Evolutionary conservation across 2,113 vertebrate species (phyloP), one percentile per base, ranked within the genome.

Genomic region (Penelope pileata): DNA sequence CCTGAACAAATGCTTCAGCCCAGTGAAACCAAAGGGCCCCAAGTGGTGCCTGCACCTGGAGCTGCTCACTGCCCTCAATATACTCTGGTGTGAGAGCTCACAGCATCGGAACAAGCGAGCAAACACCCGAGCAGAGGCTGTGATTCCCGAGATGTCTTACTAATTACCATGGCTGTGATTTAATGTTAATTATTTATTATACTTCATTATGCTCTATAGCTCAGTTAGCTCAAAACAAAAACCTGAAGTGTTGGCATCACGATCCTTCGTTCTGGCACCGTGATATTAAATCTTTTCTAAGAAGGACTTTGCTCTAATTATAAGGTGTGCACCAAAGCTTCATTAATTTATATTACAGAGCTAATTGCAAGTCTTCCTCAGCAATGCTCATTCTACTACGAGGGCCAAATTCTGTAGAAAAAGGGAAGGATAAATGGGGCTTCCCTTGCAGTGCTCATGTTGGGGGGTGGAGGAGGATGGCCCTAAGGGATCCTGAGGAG

Each of bases 121-220:
- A 73, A 92, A 89, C 81, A 92, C 62, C 63, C 82, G 79, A 48
- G 82, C 56, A 63, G 64, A 91, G 72, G n/a, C 2, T 54, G 75
- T 54, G 75, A 42, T 86, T 96, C 60, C 54, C 76, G 16, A 88
- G 79, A 81, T 70, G 75, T 72, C 80, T 91, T 59, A 13, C 82
- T 94, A 95, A 91, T 90, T 91, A 56, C 38, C 36, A 22, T 47
- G 72, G 47, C 87, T 83, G 73, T 70, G 76, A 91, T 81, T 94
- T 93, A 70, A 74, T 81, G 75, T 70, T 93, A 89, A 91, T 85
- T 91, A 95, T 96, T 95, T 95, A 91, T 95, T 93, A 81, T n/a
- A 18, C 78, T 86, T 86, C 63, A 83, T 92, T 91, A 40, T 60
- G 45, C 50, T 86, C 82, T 32, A 27, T 40, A 78, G 76, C 75